Evolutionary conservation across 2,888 invertebrate genomes (phyloP), one percentile per base, ranked within the genome.

Genomic region (Incurvaria masculella): DNA sequence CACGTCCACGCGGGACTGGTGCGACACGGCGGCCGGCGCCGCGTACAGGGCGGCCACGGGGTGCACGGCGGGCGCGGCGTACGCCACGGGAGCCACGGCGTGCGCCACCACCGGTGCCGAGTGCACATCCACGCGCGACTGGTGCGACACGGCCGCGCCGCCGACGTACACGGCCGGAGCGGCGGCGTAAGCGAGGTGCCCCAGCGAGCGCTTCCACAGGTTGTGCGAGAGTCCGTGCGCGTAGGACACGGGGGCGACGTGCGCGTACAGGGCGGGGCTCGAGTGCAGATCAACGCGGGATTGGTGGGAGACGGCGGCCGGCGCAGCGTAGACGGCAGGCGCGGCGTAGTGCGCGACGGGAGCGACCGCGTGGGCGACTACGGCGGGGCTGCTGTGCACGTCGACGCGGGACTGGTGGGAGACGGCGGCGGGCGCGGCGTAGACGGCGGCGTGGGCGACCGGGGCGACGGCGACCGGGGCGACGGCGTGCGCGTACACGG

Each of bases 91-190:
- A 18, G 42, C 19, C 23, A 42, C 41, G 27, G 46, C 41, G 57
- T 64, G 60, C 40, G 63, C 65, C 10, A 70, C 63, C n/a, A 70
- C 59, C 4, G 62, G 62, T 21, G 58, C 55, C 55, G 61, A 59
- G 51, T 71, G 63, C 52, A 69, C 70, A 52, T 78, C 69, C 41
- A 76, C 70, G 39, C 78, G 67, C 50, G 79, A 72, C 60, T 79
- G 75, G 54, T 71, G 74, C 2, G 72, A 69, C 4, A 80, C 72
- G 14, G 81, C 68, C 59, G 76, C 72, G 63, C 80, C 80, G 67
- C 64, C 59, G 21, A 58, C 55, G 41, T 55, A 61, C 57, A 65
- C 65, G 57, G 46, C 61, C n/a, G 58, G 49, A 50, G 61, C 58
- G 2, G 64, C 63, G 14, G 61, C 55, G 26, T 65, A 64, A 17